These are phyloP conservation scores for Ectropis grisescens DNA, from an alignment of 1,140 invertebrate genomes.

Conservation along the genomic window DNA sequence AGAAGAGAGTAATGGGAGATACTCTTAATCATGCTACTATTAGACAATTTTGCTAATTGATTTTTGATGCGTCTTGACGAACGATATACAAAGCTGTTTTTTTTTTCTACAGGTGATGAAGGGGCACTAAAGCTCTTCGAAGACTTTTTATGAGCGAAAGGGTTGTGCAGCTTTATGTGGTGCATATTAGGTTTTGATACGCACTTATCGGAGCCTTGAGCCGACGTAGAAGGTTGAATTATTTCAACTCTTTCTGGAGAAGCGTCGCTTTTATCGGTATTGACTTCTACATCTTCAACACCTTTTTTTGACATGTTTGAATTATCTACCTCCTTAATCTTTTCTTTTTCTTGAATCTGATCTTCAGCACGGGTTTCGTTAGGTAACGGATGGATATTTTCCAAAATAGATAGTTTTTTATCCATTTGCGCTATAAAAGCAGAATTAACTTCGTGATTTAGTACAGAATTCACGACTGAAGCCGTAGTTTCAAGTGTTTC, in stretches of 20 bases:
- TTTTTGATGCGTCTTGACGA: slow-evolving; percentile 50
- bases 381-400: slow-evolving; percentile 17
- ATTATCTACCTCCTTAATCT: slow-evolving; percentile 1
- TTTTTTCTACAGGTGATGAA: slow-evolving; percentile 52
- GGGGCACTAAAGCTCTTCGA: slow-evolving; percentile 51
- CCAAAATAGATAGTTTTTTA: slow-evolving; percentile 40
- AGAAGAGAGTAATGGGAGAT: slow-evolving; percentile 55
- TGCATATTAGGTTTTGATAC: slow-evolving; percentile 36
- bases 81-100: slow-evolving; percentile 52
- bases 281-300: slow-evolving; percentile 2
- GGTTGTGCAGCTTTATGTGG: slow-evolving; percentile 49
- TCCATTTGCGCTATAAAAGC: slow-evolving; percentile 52
- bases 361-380: slow-evolving; percentile 8
- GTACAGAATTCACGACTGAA: slow-evolving; percentile 68
- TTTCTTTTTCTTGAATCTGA: slow-evolving; percentile 5
- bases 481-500: slow-evolving; percentile 67
- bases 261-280: slow-evolving; percentile 2
- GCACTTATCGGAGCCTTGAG: slow-evolving; percentile 25
- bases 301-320: slow-evolving; percentile 1
- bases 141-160: slow-evolving; percentile 48
- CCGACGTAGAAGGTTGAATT: slow-evolving; percentile 7
- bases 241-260: slow-evolving; percentile 5
- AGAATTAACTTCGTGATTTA: slow-evolving; percentile 45
- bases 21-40: slow-evolving; percentile 60
- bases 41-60: slow-evolving; percentile 51